A percentile compares a stretch with the other conserved stretches of the same genome.
phyloP scores from a whole-genome alignment of 2,113 vertebrate species.

The Dinomys branickii region DNA sequence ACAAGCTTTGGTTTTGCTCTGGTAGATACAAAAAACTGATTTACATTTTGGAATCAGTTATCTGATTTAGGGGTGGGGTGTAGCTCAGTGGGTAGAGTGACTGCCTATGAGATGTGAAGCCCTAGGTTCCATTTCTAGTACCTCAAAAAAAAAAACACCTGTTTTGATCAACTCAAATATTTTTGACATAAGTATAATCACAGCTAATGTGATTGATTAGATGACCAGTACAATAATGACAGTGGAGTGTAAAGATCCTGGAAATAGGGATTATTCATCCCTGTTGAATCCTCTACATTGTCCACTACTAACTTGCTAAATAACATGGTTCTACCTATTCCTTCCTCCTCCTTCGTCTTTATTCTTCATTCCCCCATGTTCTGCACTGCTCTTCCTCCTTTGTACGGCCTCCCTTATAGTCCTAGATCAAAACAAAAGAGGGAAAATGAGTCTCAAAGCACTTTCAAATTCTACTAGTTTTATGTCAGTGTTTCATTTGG shows the following conservation, averaged over 20 bases:
- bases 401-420: background rate
- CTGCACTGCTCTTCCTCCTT: background rate
- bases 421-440: background rate
- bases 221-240: background rate
- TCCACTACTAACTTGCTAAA: background rate
- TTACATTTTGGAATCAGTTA: background rate
- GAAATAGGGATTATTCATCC: background rate
- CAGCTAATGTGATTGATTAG: background rate
- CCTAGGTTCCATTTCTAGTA: background rate
- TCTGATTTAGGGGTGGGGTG: background rate
- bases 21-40: background rate
- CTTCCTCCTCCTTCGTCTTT: background rate
- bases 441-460: background rate
- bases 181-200: background rate
- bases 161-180: background rate
- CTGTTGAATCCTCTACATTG: background rate
- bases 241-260: background rate
- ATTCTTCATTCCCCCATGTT: background rate
- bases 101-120: background rate
- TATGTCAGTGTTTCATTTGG: background rate
- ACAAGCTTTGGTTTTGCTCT: background rate
- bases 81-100: background rate
- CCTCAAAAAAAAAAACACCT: background rate
- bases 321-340: background rate
- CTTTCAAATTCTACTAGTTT: slow-evolving; percentile 22